Base-by-base conservation (phyloP, 2,888 invertebrate genomes). In the Pemphredon lugubris region DNA sequence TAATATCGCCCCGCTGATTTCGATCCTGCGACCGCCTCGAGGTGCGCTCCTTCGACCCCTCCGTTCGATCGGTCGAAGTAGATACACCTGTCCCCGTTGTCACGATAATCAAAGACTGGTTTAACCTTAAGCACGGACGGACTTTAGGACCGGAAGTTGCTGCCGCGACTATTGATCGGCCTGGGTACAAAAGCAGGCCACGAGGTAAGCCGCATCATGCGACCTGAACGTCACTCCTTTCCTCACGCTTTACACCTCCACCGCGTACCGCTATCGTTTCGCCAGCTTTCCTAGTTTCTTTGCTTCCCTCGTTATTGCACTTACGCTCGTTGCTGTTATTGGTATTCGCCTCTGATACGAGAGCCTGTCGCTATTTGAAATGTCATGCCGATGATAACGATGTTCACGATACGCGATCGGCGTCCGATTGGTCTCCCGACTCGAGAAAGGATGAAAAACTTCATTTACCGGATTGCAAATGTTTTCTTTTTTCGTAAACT, bases 151-250 rank as follows among this genome's bases (percentile, higher is more conserved):
- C 81, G 82, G 84, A 83, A 79, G 81, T 81, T 79, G 83, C 72
- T 77, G 81, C 75, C 81, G 81, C 81, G 84, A 81, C 79, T 86
- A 86, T 87, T 81, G 86, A 87, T 87, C 84, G 85, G 77, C 81
- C 83, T 81, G 74, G 68, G 75, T 77, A 75, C 78, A 81, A 81
- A 79, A 79, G 79, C 81, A 83, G 86, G 84, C 84, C 83, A 83
- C 78, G 75, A 87, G 87, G 87, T 87, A 87, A 88, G 86, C 82
- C 82, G 84, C 83, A 84, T 77, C 79, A 73, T 86, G 83, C 75
- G 69, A 78, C 81, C 76, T 75, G 79, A 80, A 81, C 61, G 58
- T 71, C 78, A 73, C 69, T 70, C 69, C 74, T 76, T 77, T 61
- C 76, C 57, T 74, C 76, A 77, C 73, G 66, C 75, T 75, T 77